Base-by-base conservation (phyloP, 1,140 invertebrate species). In the Bombyx mori region DNA sequence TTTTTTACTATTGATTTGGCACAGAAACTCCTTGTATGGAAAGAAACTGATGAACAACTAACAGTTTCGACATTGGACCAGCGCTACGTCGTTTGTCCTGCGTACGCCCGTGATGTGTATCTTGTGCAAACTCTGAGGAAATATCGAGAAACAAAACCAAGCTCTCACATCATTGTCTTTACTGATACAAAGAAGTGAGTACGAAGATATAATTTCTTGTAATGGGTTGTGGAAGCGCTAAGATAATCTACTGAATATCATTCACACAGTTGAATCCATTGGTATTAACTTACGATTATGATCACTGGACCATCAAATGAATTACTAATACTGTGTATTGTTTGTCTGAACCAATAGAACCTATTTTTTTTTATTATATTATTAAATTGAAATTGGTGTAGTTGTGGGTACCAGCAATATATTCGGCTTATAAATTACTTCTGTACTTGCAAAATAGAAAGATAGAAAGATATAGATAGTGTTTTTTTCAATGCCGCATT, bases 171-270 rank as follows among this genome's bases (percentile, higher is more conserved):
- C 42, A 96, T 99, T 77, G 93, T 99, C 48, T 99, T 99, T 75
- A 96, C 96, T 22, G 93, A 96, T 68, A 98, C 97, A 52, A 98
- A 97, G 91, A 97, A 96, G 95, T 97, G 88, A 86, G 91, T 87
- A 22, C 6, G 22, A 2, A 22, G 18, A 42, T 8, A 26, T 44
- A 54, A 12, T 5, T 46, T 46, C 12, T 18, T 18, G 12, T 18
- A 1, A 18, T 18, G 12, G 0, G 12, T 52, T 52, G 0, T 1
- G 35, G 7, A 18, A 7, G 8, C 12, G 7, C 44, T 45, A 8
- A 7, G 7, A 7, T 8, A 45, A 45, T 45, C 10, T 45, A 10
- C 44, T 7, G 10, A 45, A 7, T 45, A 10, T 45, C 44, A 45
- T 45, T 45, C 10, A 45, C 44, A 45, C 10, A 8, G 7, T 45